Evolutionary conservation across 2,888 invertebrate genomes (phyloP).

Genomic region (Syrista parreyssii): DNA sequence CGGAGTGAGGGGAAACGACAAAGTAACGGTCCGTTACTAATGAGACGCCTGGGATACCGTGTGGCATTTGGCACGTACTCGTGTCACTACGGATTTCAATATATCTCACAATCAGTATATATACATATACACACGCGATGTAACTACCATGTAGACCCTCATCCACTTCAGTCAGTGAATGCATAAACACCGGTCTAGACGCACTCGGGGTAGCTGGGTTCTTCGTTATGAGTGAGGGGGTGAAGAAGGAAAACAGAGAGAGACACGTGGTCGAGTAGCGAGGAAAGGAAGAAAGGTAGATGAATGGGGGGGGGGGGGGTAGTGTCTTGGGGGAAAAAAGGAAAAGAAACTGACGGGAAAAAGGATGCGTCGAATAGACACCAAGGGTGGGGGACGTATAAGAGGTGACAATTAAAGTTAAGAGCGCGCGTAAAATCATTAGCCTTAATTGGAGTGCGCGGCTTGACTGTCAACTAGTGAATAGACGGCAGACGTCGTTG

Average conservation of each 20-base stretch:
- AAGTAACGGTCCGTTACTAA: background rate
- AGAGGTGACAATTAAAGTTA: slow-evolving; percentile 40
- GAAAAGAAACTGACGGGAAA: background rate
- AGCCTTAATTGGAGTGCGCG: slow-evolving; percentile 56
- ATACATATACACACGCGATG: background rate
- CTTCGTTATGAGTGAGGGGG: background rate
- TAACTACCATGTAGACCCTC: background rate
- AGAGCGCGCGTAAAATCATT: slow-evolving; percentile 54
- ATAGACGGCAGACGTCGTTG: slow-evolving; percentile 39
- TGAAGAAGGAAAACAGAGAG: background rate
- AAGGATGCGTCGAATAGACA: background rate
- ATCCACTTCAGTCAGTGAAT: background rate
- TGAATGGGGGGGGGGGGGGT: background rate
- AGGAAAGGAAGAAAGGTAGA: background rate
- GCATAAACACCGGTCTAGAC: background rate
- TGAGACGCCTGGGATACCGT: background rate
- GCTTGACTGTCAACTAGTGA: slow-evolving; percentile 42
- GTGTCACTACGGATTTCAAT: background rate
- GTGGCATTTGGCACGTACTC: background rate
- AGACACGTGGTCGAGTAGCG: background rate
- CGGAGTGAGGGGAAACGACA: background rate
- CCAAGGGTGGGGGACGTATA: background rate
- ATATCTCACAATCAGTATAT: background rate
- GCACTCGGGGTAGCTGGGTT: background rate
- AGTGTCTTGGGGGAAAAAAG: background rate